Conservation (phyloP, 2,797 vertebrate species). For the Cossypha niveicapilla region DNA sequence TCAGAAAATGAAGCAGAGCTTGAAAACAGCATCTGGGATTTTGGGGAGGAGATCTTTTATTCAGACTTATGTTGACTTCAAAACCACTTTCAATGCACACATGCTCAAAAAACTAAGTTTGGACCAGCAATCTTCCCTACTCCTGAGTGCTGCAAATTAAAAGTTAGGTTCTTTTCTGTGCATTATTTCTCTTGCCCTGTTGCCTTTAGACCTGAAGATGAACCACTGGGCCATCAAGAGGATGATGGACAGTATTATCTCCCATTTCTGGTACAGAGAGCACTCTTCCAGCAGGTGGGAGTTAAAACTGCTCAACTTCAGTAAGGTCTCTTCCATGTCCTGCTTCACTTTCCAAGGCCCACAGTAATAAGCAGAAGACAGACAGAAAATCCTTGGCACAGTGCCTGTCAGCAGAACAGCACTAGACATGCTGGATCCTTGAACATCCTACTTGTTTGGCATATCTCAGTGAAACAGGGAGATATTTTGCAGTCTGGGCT, state of each 20-base stretch:
- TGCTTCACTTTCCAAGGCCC: neutral
- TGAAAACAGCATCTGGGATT: neutral
- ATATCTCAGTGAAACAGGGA: neutral
- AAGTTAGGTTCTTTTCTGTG: neutral
- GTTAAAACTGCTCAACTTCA: neutral
- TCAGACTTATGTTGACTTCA: neutral
- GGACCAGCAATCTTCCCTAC: neutral
- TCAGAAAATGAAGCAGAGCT: neutral
- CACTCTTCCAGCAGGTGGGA: neutral
- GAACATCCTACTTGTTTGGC: neutral
- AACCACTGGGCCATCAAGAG: neutral
- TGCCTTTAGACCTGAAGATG: neutral
- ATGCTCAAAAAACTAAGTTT: neutral
- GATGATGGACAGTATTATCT: neutral
- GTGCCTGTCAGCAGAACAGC: neutral
- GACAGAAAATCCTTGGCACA: neutral
- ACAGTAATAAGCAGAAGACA: neutral
- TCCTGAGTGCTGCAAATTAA: neutral
- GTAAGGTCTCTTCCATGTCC: neutral
- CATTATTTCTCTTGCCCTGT: neutral
- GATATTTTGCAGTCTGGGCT: neutral
- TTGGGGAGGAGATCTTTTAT: neutral
- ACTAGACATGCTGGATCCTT: neutral
- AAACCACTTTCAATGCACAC: neutral
- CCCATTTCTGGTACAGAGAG: neutral